phyloP scores from a whole-genome alignment of 1,140 invertebrate species.

The Lasioglossum albipes region DNA sequence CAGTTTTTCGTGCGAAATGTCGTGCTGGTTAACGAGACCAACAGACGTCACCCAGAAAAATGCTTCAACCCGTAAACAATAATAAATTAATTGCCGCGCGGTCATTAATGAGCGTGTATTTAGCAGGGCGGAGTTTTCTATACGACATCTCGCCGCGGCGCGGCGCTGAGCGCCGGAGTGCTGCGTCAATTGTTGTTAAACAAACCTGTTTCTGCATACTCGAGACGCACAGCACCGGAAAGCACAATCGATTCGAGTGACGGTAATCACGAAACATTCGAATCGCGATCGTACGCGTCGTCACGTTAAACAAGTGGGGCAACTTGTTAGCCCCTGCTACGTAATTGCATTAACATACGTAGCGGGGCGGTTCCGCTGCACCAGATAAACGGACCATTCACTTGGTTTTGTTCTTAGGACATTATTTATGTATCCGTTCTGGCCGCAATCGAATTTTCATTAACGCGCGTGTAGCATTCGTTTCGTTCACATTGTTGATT shows the following conservation, averaged over 20 bases:
- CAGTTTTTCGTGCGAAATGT: no score
- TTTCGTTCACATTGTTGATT: no score
- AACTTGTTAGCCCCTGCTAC: neutral
- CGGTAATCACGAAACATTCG: neutral
- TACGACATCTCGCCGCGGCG: neutral
- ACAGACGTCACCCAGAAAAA: neutral
- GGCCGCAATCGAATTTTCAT: neutral
- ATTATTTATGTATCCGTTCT: neutral
- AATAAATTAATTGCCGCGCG: neutral
- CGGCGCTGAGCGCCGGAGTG: neutral
- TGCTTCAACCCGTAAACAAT: neutral
- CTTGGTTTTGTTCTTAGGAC: neutral
- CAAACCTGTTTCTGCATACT: neutral
- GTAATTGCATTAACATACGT: slow-evolving; percentile 14
- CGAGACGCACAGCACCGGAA: neutral
- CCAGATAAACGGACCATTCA: neutral
- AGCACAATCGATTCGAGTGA: neutral
- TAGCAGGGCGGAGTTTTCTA: neutral
- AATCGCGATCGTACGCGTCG: slow-evolving; percentile 1
- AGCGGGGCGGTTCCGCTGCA: neutral
- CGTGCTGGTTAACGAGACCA: neutral
- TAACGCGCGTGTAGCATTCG: neutral
- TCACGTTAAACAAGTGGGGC: slow-evolving; percentile 17
- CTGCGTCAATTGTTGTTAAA: slow-evolving; percentile 7
- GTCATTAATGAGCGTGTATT: neutral